Percentiles rank a stretch among this genome's conserved stretches.
Evolutionary conservation across 2,113 vertebrate species (phyloP).

Genomic region (Puma concolor): DNA sequence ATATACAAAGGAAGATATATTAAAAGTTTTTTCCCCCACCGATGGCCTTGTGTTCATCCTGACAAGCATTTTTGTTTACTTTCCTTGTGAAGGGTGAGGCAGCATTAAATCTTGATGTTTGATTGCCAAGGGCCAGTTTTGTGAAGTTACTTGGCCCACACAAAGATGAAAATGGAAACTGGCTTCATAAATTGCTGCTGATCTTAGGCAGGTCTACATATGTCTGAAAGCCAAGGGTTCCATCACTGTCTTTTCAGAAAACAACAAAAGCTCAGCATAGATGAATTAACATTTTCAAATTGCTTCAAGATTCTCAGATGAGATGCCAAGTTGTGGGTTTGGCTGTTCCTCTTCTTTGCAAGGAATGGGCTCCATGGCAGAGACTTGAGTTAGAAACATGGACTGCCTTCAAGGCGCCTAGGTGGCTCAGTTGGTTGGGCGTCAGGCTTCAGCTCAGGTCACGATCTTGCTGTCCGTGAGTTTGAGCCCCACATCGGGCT

Average conservation of each 20-base stretch:
- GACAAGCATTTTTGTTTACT: background rate
- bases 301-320: slow-evolving; percentile 20
- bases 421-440: no score
- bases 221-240: slow-evolving; percentile 34
- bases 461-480: no score
- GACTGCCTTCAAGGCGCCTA: background rate
- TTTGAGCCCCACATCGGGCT: no score
- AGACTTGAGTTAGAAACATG: background rate
- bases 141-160: background rate
- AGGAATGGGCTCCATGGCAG: background rate
- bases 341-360: background rate
- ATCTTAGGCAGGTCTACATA: background rate
- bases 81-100: background rate
- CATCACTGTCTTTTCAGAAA: background rate
- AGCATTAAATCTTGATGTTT: background rate
- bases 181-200: slow-evolving; percentile 19
- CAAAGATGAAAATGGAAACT: slow-evolving; percentile 40
- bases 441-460: no score
- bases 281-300: slow-evolving; percentile 27
- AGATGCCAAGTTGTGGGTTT: background rate
- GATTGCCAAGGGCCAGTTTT: background rate
- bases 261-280: background rate
- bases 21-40: fast-evolving
- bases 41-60: background rate
- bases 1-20: background rate